phyloP scores from a whole-genome alignment of 2,888 invertebrate species.

The Coelinius sp. region DNA sequence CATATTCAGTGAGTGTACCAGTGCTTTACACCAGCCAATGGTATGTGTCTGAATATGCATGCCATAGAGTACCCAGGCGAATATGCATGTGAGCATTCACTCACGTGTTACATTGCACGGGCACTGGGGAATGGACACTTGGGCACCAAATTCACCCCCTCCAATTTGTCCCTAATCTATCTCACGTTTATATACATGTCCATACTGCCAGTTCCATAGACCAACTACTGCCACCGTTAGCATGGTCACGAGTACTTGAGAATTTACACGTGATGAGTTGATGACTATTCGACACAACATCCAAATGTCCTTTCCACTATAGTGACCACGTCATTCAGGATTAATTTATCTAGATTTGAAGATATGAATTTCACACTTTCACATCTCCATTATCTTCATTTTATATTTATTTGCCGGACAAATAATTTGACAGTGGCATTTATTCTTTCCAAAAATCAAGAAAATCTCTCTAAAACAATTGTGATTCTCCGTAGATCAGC shows the following conservation, averaged over 20 bases:
- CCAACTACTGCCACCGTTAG: constrained; percentile 12
- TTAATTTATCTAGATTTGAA: too few species aligned
- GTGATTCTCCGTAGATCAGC: constrained; percentile 22
- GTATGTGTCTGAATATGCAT: constrained; percentile 19
- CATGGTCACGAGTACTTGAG: constrained; percentile 13
- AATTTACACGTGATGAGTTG: constrained; percentile 14
- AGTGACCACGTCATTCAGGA: too few species aligned
- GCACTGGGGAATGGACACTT: constrained; percentile 20
- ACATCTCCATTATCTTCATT: too few species aligned
- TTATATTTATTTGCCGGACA: background rate
- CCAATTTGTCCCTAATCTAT: background rate
- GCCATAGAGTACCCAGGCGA: constrained; percentile 13
- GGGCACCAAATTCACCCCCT: background rate
- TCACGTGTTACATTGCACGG: constrained; percentile 18
- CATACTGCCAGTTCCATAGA: background rate
- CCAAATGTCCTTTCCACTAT: background rate
- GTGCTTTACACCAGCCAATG: background rate
- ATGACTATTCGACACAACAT: constrained; percentile 1
- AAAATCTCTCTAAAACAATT: constrained; percentile 22
- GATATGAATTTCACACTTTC: too few species aligned
- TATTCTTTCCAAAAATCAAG: background rate
- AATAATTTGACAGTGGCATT: constrained; percentile 13
- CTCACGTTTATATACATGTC: constrained; percentile 7
- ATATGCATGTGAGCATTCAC: constrained; percentile 23
- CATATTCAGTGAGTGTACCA: constrained; percentile 1